Percentiles rank a stretch among this genome's conserved stretches.
phyloP scores from a whole-genome alignment of 2,888 invertebrate species.

The Archips xylosteana region DNA sequence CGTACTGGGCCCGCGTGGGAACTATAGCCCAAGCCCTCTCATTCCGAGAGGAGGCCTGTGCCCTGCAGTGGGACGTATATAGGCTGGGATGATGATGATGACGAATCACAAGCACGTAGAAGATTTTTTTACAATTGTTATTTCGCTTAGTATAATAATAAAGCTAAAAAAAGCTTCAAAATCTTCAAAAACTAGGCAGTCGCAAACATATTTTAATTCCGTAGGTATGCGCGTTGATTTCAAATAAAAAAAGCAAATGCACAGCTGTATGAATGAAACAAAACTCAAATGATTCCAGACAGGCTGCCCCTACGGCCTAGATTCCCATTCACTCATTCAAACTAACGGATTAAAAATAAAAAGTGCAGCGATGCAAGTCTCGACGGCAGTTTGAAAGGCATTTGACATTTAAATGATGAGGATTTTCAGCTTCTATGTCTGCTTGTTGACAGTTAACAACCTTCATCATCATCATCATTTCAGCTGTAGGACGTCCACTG shows the following conservation, averaged over 20 bases:
- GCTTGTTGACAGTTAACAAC: not conserved
- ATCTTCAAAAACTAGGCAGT: too few species aligned
- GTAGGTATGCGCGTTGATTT: not conserved
- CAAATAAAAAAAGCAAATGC: constrained; percentile 11
- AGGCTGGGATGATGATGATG: too few species aligned
- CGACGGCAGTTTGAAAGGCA: constrained; percentile 13
- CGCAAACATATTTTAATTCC: too few species aligned
- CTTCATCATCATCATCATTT: not conserved
- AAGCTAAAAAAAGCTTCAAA: too few species aligned
- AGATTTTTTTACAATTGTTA: too few species aligned
- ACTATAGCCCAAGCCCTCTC: too few species aligned
- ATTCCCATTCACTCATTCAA: constrained; percentile 35
- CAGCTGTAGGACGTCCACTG: too few species aligned
- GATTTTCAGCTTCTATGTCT: not conserved
- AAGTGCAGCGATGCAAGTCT: constrained; percentile 30
- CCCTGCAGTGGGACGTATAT: too few species aligned
- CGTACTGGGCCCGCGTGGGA: too few species aligned
- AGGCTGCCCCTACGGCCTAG: constrained; percentile 35
- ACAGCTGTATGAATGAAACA: constrained; percentile 14
- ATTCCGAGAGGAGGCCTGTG: too few species aligned
- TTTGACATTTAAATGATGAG: constrained; percentile 15
- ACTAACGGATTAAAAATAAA: constrained; percentile 41
- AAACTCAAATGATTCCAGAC: constrained; percentile 23
- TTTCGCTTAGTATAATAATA: too few species aligned
- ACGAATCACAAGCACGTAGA: too few species aligned